Base-by-base conservation (phyloP, 2,888 invertebrate genomes). In the Lissocephala sabroskyi region DNA sequence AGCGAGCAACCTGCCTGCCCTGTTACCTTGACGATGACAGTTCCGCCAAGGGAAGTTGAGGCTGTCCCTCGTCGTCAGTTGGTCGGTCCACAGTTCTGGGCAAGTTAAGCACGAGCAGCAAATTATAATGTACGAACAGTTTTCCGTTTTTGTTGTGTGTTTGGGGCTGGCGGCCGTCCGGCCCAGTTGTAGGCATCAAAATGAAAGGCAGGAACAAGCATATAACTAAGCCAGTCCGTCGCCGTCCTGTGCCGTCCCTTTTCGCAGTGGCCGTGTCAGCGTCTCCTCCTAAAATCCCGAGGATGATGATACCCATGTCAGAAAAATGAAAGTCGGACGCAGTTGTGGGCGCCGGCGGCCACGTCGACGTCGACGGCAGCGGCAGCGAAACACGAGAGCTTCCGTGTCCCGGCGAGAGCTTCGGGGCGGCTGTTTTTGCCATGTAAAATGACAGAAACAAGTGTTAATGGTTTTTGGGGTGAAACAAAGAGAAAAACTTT, bases 401-500 rank as follows among this genome's bases (percentile, higher is more conserved):
- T 70, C 70, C 76, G 77, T 74, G n/a, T n/a, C n/a, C n/a, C n/a
- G n/a, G n/a, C n/a, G n/a, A n/a, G n/a, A n/a, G n/a, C n/a, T n/a
- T n/a, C n/a, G n/a, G n/a, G n/a, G n/a, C n/a, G n/a, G n/a, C n/a
- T n/a, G n/a, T n/a, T n/a, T n/a, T 59, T 70, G 71, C 62, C 70
- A 73, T 76, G 74, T 68, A 65, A 73, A 73, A 68, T 76, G 70
- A 70, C 77, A 70, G 78, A 73, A 73, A 73, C 71, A 73, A 75
- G 71, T 77, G 71, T 73, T 73, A 75, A 77, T 77, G 71, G 75
- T 76, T 70, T 76, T 70, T 52, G 65, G 74, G 44, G 70, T 62
- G 70, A 58, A 53, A 52, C 46, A 48, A 46, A 48, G 45, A 42
- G 16, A 36, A 39, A 35, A 13, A n/a, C n/a, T n/a, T n/a, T n/a